Base-by-base conservation (phyloP, 2,113 vertebrate genomes). In the Myocastor coypus region DNA sequence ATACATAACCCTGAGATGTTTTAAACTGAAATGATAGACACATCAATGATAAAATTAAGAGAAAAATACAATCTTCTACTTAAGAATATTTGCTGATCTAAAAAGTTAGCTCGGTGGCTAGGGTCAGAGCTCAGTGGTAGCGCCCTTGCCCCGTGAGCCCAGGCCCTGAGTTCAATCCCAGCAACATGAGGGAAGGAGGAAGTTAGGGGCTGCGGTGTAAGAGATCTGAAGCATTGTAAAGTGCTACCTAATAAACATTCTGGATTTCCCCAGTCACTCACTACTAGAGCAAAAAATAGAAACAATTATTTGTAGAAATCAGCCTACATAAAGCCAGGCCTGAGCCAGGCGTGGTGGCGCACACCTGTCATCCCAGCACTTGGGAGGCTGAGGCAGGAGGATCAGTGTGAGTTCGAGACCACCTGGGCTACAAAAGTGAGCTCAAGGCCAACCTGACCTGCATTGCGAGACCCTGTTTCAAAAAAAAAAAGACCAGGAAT, bases 31-130 rank as follows among this genome's bases (percentile, higher is more conserved):
- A 94, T n/a, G 73, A 90, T 4, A 42, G 34, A 52, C 69, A 89
- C 82, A 64, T 52, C 57, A 71, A 94, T 78, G 59, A 89, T 19
- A 96, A 94, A 94, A 92, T 89, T 75, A 92, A 82, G 66, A 75
- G 89, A 57, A 92, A 94, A 78, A 63, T 55, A 85, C 34, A 8
- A 64, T 88, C 90, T 94, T 92, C 64, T 77, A n/a, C 77, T 9
- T 94, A 46, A 46, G 55, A 52, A 40, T 88, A 46, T 94, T 87
- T 75, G 59, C 50, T 84, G 78, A 84, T 87, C 75, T 71, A 28
- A 91, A 84, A 89, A 88, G 85, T 14, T 57, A 69, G 55, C 42
- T 28, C 46, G 50, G 63, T 24, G 40, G 12, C 13, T 17, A 34
- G 9, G 40, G 30, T 5, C 64, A 11, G 12, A 17, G 30, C 61